Conservation (phyloP, 2,797 vertebrate genomes). For the Semaprochilodus insignis region DNA sequence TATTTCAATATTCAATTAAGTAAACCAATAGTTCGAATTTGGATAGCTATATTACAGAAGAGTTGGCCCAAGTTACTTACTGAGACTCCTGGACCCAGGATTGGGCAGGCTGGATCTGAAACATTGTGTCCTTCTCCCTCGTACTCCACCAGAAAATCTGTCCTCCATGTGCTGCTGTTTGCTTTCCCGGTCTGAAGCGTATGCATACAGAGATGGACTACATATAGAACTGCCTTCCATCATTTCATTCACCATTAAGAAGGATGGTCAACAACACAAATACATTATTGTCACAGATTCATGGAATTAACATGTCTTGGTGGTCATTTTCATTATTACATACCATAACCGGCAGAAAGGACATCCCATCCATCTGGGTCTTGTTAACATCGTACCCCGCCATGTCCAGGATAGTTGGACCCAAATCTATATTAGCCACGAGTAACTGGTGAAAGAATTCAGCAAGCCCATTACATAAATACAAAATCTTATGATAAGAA, state of each 20-base stretch:
- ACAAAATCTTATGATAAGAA: neutral
- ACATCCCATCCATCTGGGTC: slow-evolving; percentile 96
- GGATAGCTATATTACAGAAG: no score
- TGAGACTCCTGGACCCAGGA: slow-evolving; percentile 91
- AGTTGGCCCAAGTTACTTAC: slow-evolving; percentile 65
- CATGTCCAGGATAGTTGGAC: slow-evolving; percentile 95
- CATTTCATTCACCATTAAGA: neutral
- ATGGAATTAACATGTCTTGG: neutral
- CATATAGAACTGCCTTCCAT: neutral
- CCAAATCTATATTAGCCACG: slow-evolving; percentile 94
- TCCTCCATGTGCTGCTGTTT: slow-evolving; percentile 88
- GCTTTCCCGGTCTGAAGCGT: slow-evolving; percentile 79
- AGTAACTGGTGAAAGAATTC: slow-evolving; percentile 80
- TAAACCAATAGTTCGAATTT: neutral
- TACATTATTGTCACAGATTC: neutral
- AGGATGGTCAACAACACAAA: neutral
- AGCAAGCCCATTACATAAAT: neutral
- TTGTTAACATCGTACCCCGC: slow-evolving; percentile 88
- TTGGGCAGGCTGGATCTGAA: slow-evolving; percentile 89
- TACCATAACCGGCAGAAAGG: slow-evolving; percentile 90
- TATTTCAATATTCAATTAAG: no score
- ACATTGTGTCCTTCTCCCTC: slow-evolving; percentile 91
- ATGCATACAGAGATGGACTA: neutral
- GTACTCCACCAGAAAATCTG: slow-evolving; percentile 94
- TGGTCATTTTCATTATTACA: neutral